phyloP scores from a whole-genome alignment of 2,113 vertebrate species.

The Ariopsis seemanni region DNA sequence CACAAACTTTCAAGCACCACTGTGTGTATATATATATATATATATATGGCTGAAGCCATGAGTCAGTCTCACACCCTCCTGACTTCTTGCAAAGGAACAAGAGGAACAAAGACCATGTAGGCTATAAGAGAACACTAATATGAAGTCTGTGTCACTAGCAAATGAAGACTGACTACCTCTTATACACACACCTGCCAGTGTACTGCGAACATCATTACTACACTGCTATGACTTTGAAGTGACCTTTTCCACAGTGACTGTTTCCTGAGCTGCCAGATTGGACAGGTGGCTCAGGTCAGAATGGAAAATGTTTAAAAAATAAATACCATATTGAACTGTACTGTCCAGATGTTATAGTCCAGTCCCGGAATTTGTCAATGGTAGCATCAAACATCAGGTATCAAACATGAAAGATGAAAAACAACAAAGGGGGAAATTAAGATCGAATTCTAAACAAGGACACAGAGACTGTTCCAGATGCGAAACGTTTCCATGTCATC shows the following conservation, averaged over 20 bases:
- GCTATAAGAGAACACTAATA: background rate
- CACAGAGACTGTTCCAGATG: background rate
- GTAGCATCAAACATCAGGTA: background rate
- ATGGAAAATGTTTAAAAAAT: background rate
- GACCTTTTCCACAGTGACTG: slow-evolving; percentile 17
- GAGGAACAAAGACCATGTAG: background rate
- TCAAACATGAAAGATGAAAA: background rate
- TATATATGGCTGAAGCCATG: background rate
- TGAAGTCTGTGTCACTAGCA: slow-evolving; percentile 14
- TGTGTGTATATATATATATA: no score
- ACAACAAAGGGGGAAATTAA: background rate
- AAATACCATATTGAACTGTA: background rate
- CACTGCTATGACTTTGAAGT: slow-evolving; percentile 15
- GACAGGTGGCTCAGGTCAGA: background rate
- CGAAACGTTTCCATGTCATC: background rate
- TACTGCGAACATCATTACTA: slow-evolving; percentile 16
- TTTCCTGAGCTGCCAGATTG: slow-evolving; percentile 36
- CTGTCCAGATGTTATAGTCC: background rate
- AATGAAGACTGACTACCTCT: slow-evolving; percentile 25
- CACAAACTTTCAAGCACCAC: no score
- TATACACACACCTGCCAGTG: slow-evolving; percentile 41
- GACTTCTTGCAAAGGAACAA: background rate
- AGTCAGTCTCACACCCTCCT: background rate
- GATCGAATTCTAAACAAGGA: background rate
- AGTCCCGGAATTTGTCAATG: background rate